These are phyloP conservation scores for Oscheius onirici DNA, from an alignment of 2,888 invertebrate genomes.

Conservation along the genomic window DNA sequence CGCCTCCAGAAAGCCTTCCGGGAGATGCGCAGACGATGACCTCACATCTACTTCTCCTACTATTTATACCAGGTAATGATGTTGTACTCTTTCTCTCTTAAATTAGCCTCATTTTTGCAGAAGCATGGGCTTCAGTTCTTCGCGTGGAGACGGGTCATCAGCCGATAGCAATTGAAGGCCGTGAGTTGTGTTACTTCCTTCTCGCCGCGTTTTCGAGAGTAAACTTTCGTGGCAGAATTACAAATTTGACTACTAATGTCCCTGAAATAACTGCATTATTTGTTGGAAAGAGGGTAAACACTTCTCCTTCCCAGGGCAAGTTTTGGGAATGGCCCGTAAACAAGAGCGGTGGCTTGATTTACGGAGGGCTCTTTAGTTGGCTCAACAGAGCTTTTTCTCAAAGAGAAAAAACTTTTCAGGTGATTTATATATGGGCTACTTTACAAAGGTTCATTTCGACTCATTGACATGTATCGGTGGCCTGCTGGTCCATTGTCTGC, in stretches of 20 bases:
- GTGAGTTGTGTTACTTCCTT: conserved; percentile 28
- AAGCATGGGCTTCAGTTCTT: conserved; percentile 35
- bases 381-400: not conserved
- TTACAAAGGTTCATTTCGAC: conserved; percentile 50
- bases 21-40: conserved; percentile 23
- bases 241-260: too few species aligned
- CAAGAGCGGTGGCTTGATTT: too few species aligned
- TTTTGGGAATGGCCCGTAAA: too few species aligned
- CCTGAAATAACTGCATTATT: too few species aligned
- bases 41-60: conserved; percentile 15
- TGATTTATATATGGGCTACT: conserved; percentile 52
- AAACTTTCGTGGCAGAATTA: too few species aligned
- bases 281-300: too few species aligned
- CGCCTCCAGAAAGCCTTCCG: conserved; percentile 19
- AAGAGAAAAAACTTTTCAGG: conserved; percentile 22
- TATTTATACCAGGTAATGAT: conserved; percentile 18
- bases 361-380: too few species aligned
- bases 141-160: conserved; percentile 55
- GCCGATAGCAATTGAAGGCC: conserved; percentile 50
- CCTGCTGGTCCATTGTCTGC: conserved; percentile 48
- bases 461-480: conserved; percentile 46
- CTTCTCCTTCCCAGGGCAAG: too few species aligned
- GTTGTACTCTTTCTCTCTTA: too few species aligned
- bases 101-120: conserved; percentile 8
- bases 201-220: too few species aligned